Conservation (phyloP, 2,888 invertebrate species). For the Parnassius mnemosyne region DNA sequence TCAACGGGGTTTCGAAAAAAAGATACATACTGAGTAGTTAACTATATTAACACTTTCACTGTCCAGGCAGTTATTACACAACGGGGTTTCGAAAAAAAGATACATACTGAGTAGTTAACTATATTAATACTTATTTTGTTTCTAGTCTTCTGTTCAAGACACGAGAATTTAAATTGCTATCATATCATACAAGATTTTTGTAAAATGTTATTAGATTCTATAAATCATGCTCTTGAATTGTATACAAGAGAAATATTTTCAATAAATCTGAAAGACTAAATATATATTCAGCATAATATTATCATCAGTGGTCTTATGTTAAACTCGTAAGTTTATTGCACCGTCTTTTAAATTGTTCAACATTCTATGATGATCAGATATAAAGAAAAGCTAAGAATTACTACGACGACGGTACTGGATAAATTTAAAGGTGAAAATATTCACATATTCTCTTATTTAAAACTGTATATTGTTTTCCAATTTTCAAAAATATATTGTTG, state of each 20-base stretch:
- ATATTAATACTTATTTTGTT: no score
- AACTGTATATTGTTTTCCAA: conserved; percentile 43
- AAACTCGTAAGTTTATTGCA: conserved; percentile 20
- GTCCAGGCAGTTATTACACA: no score
- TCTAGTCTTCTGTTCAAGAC: no score
- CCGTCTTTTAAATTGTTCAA: background rate
- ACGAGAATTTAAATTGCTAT: conserved; percentile 12
- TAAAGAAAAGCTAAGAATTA: conserved; percentile 25
- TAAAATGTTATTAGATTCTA: conserved; percentile 38
- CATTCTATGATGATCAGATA: background rate
- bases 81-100: no score
- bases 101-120: no score
- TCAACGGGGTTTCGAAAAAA: no score
- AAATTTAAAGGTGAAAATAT: conserved; percentile 12
- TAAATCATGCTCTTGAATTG: conserved; percentile 39
- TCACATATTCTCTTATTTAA: conserved; percentile 31
- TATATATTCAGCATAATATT: conserved; percentile 25
- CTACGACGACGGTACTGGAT: conserved; percentile 33
- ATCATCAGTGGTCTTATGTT: conserved; percentile 11
- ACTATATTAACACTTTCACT: no score
- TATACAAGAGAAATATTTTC: conserved; percentile 29
- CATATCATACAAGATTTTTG: conserved; percentile 44
- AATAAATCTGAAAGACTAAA: conserved; percentile 3
- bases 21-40: no score
- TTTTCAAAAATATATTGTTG: conserved; percentile 56